Evolutionary conservation across 2,888 invertebrate genomes (phyloP).

Genomic region (Meiosimyza platycephala): DNA sequence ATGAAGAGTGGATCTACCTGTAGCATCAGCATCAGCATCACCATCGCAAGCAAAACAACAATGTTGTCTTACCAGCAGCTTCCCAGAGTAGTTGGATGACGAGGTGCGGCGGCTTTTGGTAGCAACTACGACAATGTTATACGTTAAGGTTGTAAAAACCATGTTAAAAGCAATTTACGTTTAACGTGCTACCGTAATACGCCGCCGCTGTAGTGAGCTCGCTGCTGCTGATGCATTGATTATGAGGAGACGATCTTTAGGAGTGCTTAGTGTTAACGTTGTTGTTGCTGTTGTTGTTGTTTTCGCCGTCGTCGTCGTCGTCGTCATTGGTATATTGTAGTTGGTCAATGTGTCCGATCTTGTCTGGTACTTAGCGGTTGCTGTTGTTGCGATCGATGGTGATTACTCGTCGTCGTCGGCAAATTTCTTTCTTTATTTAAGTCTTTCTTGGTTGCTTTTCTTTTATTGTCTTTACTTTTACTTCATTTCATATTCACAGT

Average conservation of each 20-base stretch:
- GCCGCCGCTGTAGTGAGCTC: slow-evolving; percentile 4
- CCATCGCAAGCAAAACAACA: background rate
- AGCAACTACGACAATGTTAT: background rate
- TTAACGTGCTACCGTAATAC: slow-evolving; percentile 40
- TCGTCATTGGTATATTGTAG: no score
- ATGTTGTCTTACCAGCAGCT: background rate
- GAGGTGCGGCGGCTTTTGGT: slow-evolving; percentile 10
- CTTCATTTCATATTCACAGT: slow-evolving; percentile 61
- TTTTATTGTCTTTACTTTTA: slow-evolving; percentile 43
- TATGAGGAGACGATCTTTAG: slow-evolving; percentile 15
- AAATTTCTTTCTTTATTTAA: background rate
- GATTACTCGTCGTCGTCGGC: slow-evolving; percentile 6
- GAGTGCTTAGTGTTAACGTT: slow-evolving; percentile 2
- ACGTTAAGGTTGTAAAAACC: slow-evolving; percentile 60
- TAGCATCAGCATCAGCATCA: background rate
- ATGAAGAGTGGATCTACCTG: slow-evolving; percentile 22
- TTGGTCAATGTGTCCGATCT: background rate
- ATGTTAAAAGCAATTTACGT: slow-evolving; percentile 57
- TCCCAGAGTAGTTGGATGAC: background rate
- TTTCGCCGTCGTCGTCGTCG: no score
- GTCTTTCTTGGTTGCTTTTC: background rate
- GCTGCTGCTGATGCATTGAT: slow-evolving; percentile 23
- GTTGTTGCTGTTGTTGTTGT: background rate
- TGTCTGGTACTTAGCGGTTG: slow-evolving; percentile 12
- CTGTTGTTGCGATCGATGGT: background rate